Evolutionary conservation across 2,888 invertebrate genomes (phyloP), one percentile per base, ranked within the genome.

Genomic region (Tineola bisselliella): DNA sequence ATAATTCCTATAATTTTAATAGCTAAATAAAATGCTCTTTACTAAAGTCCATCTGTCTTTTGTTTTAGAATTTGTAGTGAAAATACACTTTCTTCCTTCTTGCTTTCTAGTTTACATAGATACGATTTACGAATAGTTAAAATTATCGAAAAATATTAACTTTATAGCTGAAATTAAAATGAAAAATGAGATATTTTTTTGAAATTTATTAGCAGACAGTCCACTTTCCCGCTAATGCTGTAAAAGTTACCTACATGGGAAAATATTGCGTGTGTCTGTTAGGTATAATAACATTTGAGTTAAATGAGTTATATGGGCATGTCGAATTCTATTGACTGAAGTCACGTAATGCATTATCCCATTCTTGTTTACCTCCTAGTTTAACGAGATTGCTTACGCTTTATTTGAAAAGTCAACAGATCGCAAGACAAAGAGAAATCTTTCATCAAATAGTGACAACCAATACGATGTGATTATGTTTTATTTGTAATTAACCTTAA

Each of bases 361-460:
- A 19, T 44, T 48, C 18, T 60, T 56, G 60, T 61, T 52, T 62
- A 60, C 61, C 61, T 62, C 58, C 60, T 31, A 62, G 64, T 63
- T 64, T 62, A 64, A 63, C 61, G 48, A 63, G 59, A 61, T 64
- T 62, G 62, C 48, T 25, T 6, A n/a, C 54, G 25, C 25, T 54
- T 54, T 54, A 25, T 54, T 54, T 54, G 54, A 17, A 11, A 5
- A 25, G 54, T 54, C 54, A 54, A 54, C n/a, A 54, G 25, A 38
- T 48, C 13, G 54, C 11, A 54, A 54, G 54, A 54, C 48, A 17
- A 48, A 38, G 38, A 38, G 38, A 38, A 38, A 38, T 38, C 38
- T 38, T n/a, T 38, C 38, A 38, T 38, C 38, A 38, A 38, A 38
- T 38, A 38, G 10, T 6, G 38, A 38, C 38, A 38, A 38, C 10